Evolutionary conservation across 2,797 vertebrate genomes (phyloP), one percentile per base, ranked within the genome.

Genomic region (Erpetoichthys calabaricus): DNA sequence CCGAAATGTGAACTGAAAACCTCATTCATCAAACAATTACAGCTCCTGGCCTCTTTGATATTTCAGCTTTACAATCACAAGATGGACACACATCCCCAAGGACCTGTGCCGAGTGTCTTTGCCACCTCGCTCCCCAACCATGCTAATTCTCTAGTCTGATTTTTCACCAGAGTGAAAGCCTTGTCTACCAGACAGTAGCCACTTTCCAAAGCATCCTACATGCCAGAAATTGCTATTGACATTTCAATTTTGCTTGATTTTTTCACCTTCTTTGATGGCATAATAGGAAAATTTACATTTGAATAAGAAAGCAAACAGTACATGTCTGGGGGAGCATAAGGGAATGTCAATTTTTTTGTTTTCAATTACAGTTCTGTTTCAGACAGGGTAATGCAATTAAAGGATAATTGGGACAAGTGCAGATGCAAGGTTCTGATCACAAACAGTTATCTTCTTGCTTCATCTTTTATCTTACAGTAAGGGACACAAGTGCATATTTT

Each of bases 151-250:
- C 62, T 56, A 59, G 49, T 57, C 61, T 58, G 46, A 4, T 70
- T 61, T 64, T 55, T 3, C 58, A 68, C 56, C 59, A 54, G 62
- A 67, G 63, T 65, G 45, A 61, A 71, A 75, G 63, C 58, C 62
- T 57, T 65, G 61, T 58, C 74, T 69, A 57, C 63, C 59, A 68
- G 64, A 65, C 67, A 71, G 49, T 54, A 47, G 6, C 50, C 7
- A 76, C 73, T 68, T 84, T 83, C 70, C 81, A 80, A 78, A 77
- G 79, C 79, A 80, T 79, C 74, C 77, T 66, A 69, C 74, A 77
- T 82, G 82, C 82, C 88, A 89, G 88, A 89, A 90, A 93, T 92
- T 85, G 84, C 86, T 86, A 87, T 85, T 92, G 92, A 91, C 88
- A 86, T 93, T 91, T 92, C 87, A 88, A 87, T 93, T 91, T 82